Conservation (phyloP, 2,797 vertebrate genomes). For the Orestias chungarensis region DNA sequence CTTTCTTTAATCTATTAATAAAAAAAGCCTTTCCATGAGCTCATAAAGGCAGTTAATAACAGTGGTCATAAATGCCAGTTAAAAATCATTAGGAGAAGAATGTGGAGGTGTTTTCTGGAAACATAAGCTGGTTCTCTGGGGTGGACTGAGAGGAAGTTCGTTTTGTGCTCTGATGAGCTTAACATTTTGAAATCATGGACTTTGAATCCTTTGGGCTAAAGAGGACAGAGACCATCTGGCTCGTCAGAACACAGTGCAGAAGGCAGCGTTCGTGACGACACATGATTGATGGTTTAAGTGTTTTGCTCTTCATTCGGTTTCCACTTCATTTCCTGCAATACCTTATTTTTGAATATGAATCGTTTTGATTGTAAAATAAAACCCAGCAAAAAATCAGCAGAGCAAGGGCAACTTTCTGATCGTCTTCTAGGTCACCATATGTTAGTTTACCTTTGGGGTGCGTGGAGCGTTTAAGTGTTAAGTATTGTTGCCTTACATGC, state of each 20-base stretch:
- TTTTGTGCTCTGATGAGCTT: slow-evolving; percentile 2
- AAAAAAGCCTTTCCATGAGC: neutral
- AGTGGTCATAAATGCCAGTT: neutral
- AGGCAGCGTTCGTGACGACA: neutral
- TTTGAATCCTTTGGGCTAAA: slow-evolving; percentile 3
- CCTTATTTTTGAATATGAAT: neutral
- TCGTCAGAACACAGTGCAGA: neutral
- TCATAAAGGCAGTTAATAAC: neutral
- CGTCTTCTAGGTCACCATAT: too few species aligned
- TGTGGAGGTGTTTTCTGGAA: neutral
- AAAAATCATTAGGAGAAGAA: slow-evolving; percentile 7
- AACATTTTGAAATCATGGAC: neutral
- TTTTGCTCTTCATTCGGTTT: neutral
- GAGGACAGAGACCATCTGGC: slow-evolving; percentile 2
- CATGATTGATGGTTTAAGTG: neutral
- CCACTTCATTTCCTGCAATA: neutral
- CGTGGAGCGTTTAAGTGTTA: slow-evolving; percentile 17
- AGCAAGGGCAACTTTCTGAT: slow-evolving; percentile 11
- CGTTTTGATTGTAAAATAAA: slow-evolving; percentile 14
- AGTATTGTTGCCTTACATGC: slow-evolving; percentile 7
- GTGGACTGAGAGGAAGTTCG: neutral
- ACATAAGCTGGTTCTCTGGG: neutral
- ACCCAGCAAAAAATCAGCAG: slow-evolving; percentile 12
- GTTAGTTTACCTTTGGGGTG: slow-evolving; percentile 39
- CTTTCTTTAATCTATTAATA: neutral